phyloP scores from a whole-genome alignment of 1,140 invertebrate species.

The Trinorchestia longiramus region DNA sequence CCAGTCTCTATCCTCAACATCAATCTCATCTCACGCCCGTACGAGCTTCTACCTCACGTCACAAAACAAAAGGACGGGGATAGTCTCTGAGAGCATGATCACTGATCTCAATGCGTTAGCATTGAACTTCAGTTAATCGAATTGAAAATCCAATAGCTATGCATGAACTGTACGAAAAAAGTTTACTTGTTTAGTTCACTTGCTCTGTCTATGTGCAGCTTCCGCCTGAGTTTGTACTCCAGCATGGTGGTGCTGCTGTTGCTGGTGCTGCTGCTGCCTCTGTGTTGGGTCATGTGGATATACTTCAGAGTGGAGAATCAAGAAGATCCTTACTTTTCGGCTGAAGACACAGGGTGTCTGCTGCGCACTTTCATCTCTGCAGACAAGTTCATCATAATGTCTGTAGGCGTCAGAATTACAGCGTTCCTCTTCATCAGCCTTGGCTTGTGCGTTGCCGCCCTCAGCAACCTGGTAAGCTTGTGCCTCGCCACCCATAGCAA shows the following conservation, averaged over 20 bases:
- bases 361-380: constrained; percentile 72
- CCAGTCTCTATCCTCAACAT: no score
- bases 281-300: constrained; percentile 78
- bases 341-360: constrained; percentile 67
- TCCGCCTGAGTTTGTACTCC: not conserved
- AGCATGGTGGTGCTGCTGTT: constrained; percentile 71
- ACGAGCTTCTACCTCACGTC: no score
- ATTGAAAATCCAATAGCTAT: no score
- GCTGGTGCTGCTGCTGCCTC: constrained; percentile 75
- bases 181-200: no score
- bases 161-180: no score
- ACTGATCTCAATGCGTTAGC: no score
- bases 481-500: no score
- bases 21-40: not conserved
- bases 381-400: constrained; percentile 75
- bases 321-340: constrained; percentile 70
- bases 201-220: not conserved
- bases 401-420: constrained; percentile 74
- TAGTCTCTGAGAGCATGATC: no score
- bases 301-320: constrained; percentile 70
- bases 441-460: constrained; percentile 76
- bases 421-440: constrained; percentile 78
- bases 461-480: constrained; percentile 76
- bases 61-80: no score
- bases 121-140: no score